Percentiles rank a stretch among this genome's conserved stretches.
phyloP scores from a whole-genome alignment of 2,888 invertebrate genomes.

The Graphium colonna region DNA sequence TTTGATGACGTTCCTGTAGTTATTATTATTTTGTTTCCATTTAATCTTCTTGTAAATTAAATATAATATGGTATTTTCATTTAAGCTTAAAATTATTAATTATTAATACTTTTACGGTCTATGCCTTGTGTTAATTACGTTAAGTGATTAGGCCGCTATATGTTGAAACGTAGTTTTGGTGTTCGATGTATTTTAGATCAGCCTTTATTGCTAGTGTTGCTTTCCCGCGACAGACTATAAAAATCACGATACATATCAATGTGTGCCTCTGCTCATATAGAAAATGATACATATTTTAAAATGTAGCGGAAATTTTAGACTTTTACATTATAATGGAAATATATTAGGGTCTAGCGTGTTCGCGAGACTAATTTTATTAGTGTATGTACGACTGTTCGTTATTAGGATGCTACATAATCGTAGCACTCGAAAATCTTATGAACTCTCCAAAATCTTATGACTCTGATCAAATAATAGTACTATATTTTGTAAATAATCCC shows the following conservation, averaged over 20 bases:
- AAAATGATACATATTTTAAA: slow-evolving; percentile 71
- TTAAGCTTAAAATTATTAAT: no score
- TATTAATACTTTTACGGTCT: neutral
- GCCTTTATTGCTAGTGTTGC: slow-evolving; percentile 72
- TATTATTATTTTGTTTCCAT: no score
- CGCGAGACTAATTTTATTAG: slow-evolving; percentile 68
- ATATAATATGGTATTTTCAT: no score
- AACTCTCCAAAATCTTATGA: slow-evolving; percentile 77
- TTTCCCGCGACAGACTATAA: slow-evolving; percentile 51
- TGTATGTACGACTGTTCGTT: slow-evolving; percentile 64
- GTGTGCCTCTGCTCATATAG: slow-evolving; percentile 78
- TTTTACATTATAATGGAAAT: slow-evolving; percentile 59
- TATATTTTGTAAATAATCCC: slow-evolving; percentile 71
- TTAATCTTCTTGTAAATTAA: no score
- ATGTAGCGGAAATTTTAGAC: slow-evolving; percentile 66
- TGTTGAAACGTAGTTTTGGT: slow-evolving; percentile 38
- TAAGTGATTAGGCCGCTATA: neutral
- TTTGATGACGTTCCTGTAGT: no score
- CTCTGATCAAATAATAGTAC: slow-evolving; percentile 64
- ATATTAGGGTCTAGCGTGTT: slow-evolving; percentile 56
- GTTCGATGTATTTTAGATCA: slow-evolving; percentile 38
- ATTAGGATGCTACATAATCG: slow-evolving; percentile 68
- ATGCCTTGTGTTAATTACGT: neutral
- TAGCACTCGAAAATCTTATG: slow-evolving; percentile 75
- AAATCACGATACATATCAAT: slow-evolving; percentile 74